phyloP scores from a whole-genome alignment of 2,797 vertebrate species.

The Hypotaenidia philippensis region DNA sequence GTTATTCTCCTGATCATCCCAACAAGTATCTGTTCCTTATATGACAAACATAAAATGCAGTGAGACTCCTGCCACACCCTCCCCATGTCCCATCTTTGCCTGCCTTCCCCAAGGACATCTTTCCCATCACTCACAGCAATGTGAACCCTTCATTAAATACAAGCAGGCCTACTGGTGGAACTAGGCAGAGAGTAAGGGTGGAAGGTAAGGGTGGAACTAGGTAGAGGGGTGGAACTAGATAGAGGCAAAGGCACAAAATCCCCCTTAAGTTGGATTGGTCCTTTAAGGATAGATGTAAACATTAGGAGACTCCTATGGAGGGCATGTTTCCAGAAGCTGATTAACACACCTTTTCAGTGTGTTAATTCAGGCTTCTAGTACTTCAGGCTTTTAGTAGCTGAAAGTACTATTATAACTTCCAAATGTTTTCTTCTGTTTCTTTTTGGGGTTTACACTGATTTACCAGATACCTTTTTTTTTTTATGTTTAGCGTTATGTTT shows the following conservation, averaged over 20 bases:
- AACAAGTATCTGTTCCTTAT: neutral
- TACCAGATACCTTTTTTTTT: neutral
- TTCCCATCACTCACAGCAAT: fast-evolving
- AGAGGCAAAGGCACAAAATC: neutral
- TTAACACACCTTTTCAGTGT: fast-evolving
- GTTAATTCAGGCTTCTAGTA: no score
- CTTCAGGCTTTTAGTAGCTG: neutral
- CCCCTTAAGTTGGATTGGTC: neutral
- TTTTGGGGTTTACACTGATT: neutral
- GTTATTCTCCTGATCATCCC: neutral
- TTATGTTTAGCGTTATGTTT: neutral
- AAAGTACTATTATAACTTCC: neutral
- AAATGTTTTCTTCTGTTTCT: neutral
- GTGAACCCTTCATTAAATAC: neutral
- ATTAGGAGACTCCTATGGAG: neutral
- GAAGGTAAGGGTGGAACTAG: no score
- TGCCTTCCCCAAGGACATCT: neutral
- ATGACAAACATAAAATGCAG: neutral
- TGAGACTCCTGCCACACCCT: neutral
- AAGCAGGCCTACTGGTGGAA: fast-evolving
- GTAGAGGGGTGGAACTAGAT: no score
- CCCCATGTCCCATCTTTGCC: fast-evolving
- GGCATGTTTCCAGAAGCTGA: neutral
- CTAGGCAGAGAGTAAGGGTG: no score
- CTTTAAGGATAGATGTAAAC: neutral